Base-by-base conservation (phyloP, 1,140 invertebrate species). In the Hetaerina americana region DNA sequence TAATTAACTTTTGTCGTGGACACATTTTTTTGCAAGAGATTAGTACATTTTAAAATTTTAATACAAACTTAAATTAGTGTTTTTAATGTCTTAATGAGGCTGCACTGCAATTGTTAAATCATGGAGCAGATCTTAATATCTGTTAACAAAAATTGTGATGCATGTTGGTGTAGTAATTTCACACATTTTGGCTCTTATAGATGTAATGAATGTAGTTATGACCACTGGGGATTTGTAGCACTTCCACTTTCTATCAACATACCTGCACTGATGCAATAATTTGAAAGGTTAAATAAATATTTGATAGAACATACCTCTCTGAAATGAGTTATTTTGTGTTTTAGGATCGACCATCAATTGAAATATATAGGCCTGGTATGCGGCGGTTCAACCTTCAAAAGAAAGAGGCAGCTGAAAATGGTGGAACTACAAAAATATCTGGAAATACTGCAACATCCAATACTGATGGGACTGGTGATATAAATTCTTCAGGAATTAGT, bases 361-460 rank as follows among this genome's bases (percentile, higher is more conserved):
- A 88, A 72, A 89, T 90, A 73, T 90, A 90, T 78, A 84, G 89
- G 71, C 89, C 89, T 5, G 88, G 89, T 27, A 90, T 90, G 89
- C 87, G 88, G 1, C 87, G 85, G 77, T 87, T 89, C 76, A 89
- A 87, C 74, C 88, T 87, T 76, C 87, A 88, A 73, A 82, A 87
- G 22, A 76, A 88, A 24, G 85, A 87, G 72, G 84, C 85, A 74
- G 87, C 87, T 75, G 87, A 86, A 77, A 80, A 79, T 6, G 49
- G 26, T n/a, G 71, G 66, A 3, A 25, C 6, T 5, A 66, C 15
- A 18, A 26, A 26, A 15, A 22, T 18, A 6, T n/a, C 31, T 10
- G 6, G n/a, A 24, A 26, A 40, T 27, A 18, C 26, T 5, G 31
- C 70, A 5, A 66, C n/a, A n/a, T n/a, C 70, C 18, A 70, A 70